Base-by-base conservation (phyloP, 2,113 vertebrate genomes). In the Takifugu bimaculatus region DNA sequence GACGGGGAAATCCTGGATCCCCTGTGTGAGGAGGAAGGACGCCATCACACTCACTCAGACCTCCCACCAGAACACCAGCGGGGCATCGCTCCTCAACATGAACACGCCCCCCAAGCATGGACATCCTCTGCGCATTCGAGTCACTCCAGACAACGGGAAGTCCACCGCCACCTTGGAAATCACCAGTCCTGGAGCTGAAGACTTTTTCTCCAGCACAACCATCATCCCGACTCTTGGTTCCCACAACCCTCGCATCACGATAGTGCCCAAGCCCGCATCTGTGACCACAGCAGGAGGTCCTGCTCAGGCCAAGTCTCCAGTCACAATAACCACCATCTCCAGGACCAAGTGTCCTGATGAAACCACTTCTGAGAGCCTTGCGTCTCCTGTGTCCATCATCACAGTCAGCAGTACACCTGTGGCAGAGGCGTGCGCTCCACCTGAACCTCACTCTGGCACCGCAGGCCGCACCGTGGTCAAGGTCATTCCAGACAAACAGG, bases 91-190 rank as follows among this genome's bases (percentile, higher is more conserved):
- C 0, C n/a, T n/a, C 0, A 91, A 94, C 54, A 85, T 93, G 50
- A 90, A 91, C 5, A 89, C 93, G 83, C 91, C 94, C 6, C 93
- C 88, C 42, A 94, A 92, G 70, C 90, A 93, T 7, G 93, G 95
- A 6, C 94, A 91, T 2, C 96, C 97, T 1, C 89, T 99, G 60
- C 96, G 94, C 60, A 99, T 99, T 62, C 91, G 95, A 0, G 95
- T 99, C 58, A 98, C 93, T 0, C 95, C 97, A 0, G 93, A 96
- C 67, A 93, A 92, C 0, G 90, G 88, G 60, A 94, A 93, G 80
- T 95, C 94, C 83, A 94, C 93, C 0, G 96, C 96, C 15, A 98
- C 94, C 42, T 60, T 99, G 86, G 95, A 99, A 86, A 98, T 99
- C 84, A 96, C 93, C 6, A 94, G 96, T 54, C 95, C 96, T 4